Base-by-base conservation (phyloP, 2,888 invertebrate genomes). In the Esperia sulphurella region DNA sequence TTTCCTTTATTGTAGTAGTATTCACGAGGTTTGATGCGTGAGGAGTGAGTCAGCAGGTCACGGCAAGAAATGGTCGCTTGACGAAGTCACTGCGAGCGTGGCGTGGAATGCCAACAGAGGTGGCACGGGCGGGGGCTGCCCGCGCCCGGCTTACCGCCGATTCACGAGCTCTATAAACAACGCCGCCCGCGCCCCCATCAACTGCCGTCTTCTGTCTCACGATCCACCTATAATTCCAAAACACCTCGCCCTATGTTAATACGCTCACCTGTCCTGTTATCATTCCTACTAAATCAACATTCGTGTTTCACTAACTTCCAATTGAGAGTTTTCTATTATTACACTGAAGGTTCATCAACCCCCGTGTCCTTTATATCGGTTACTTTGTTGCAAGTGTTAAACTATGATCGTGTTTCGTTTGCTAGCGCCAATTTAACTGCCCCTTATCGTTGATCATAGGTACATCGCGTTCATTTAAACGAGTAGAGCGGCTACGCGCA, bases 121-220 rank as follows among this genome's bases (percentile, higher is more conserved):
- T 50, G 51, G 49, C 47, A 51, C 48, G 45, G 44, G 47, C 50
- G 55, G 54, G 63, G 50, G 61, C 57, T 61, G 67, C 58, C 56
- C 63, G 61, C 61, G 67, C 58, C 57, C 63, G 61, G 61, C 68
- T 69, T 63, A 68, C 58, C 55, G 59, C 53, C 65, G 65, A 75
- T 72, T 76, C 74, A 75, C 62, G 69, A 72, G 60, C 57, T 68
- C 65, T 71, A 68, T 68, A 68, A 75, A 71, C 68, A 66, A 63
- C 62, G 51, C 60, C 60, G 58, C 63, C 58, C 57, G 57, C 63
- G 61, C 39, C 39, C 14, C 39, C 39, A 7, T 39, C 14, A 13
- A 14, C 54, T 60, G 53, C 50, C 57, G 52, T 55, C n/a, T n/a
- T n/a, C 50, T 49, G 57, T 52, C 56, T 49, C 48, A 49, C 53